Percentiles rank a stretch among this genome's conserved stretches.
Evolutionary conservation across 2,888 invertebrate genomes (phyloP).

Genomic region (Atherix ibis): DNA sequence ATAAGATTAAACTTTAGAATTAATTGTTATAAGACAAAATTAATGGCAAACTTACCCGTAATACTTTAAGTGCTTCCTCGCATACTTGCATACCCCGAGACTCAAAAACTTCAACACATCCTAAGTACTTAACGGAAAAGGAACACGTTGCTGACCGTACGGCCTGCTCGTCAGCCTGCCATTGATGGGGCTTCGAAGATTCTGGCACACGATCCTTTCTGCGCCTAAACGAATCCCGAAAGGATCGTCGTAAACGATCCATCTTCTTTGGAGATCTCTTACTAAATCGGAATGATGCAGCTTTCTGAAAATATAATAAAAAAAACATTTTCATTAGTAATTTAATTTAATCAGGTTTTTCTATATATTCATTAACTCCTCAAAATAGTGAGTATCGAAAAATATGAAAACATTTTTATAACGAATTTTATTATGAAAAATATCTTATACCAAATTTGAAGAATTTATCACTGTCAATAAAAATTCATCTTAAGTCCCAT

Average conservation of each 20-base stretch:
- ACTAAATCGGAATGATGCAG: slow-evolving; percentile 36
- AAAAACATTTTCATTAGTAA: slow-evolving; percentile 7
- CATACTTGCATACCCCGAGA: slow-evolving; percentile 99
- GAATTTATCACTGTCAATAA: no score
- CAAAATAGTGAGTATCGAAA: slow-evolving; percentile 6
- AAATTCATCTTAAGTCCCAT: no score
- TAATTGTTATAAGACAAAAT: no score
- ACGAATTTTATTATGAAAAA: no score
- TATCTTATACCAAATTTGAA: no score
- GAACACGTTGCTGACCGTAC: slow-evolving; percentile 93
- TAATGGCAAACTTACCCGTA: slow-evolving; percentile 88
- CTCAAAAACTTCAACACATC: slow-evolving; percentile 98
- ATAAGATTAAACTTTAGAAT: no score
- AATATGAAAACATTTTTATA: slow-evolving; percentile 9
- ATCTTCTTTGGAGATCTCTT: slow-evolving; percentile 59
- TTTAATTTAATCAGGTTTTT: no score
- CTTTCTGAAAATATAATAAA: slow-evolving; percentile 34
- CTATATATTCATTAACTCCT: no score
- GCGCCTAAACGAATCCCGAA: slow-evolving; percentile 84
- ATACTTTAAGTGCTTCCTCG: slow-evolving; percentile 94
- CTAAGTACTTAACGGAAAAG: slow-evolving; percentile 96
- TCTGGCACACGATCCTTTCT: slow-evolving; percentile 82
- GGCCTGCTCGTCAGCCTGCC: slow-evolving; percentile 95
- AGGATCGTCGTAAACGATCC: slow-evolving; percentile 78
- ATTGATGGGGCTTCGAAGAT: slow-evolving; percentile 91